Base-by-base conservation (phyloP, 2,888 invertebrate genomes). In the Lasioglossum malachurum region DNA sequence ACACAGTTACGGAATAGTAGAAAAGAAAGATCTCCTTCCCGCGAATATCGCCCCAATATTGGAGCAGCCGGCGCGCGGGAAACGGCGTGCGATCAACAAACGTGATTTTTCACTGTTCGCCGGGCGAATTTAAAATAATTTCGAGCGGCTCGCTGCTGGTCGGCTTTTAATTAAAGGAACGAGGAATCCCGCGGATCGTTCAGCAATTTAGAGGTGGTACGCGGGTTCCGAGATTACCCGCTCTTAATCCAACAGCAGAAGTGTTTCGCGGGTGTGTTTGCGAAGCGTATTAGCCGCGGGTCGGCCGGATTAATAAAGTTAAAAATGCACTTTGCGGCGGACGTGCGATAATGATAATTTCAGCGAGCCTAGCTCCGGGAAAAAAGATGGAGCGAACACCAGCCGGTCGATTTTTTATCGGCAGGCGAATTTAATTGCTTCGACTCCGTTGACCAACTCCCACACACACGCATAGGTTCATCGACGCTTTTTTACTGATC, bases 311-410 rank as follows among this genome's bases (percentile, higher is more conserved):
- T 78, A 82, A 82, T 82, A 78, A 84, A 82, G 84, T 84, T 84
- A 84, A 84, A 84, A 84, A 84, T 82, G 84, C 78, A 84, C 78
- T 84, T 84, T 69, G 82, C 78, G 78, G 60, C 60, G 77, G 38
- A 44, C 78, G 78, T 71, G 71, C 78, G 78, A 84, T 82, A 82
- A 84, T 78, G 84, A 75, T 84, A 84, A 84, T 78, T 72, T 73
- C 78, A n/a, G 38, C 23, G 38, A 19, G 69, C 53, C 69, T 35
- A 64, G 35, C 67, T 10, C 27, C 23, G 12, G 5, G 19, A 31
- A 23, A 27, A 27, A 71, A 53, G 31, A 53, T 46, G 38, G 19
- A 38, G 27, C 23, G 69, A n/a, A 35, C 78, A 38, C 49, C 27
- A 23, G 23, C 2, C 69, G 64, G 41, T 74, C 74, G 73, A 73